Evolutionary conservation across 2,888 invertebrate species (phyloP), one percentile per base, ranked within the genome.

Genomic region (Luperina testacea): DNA sequence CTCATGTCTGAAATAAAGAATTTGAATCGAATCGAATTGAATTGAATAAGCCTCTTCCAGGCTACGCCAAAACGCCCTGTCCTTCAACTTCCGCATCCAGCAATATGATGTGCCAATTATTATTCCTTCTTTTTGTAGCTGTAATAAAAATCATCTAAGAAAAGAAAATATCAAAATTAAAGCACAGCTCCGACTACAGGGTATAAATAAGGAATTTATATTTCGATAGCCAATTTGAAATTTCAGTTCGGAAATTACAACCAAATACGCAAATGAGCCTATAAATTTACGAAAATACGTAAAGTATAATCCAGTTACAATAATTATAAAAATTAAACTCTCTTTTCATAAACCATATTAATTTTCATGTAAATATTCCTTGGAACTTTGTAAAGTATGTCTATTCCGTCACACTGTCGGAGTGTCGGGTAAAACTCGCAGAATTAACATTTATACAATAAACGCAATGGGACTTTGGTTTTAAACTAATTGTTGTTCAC

Each of bases 401-500:
- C 63, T 75, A 70, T 81, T 79, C 27, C 74, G 86, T 81, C 75
- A 81, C 68, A 68, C 32, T 77, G 75, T 61, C 68, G 71, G 59
- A 68, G 27, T 77, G 75, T 61, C 68, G 71, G 59, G 48, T 45
- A 59, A 67, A 80, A 86, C 75, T 84, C 88, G 82, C 74, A 84
- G 89, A 92, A 91, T 91, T 90, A 90, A 84, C 90, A 84, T 86
- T 84, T 80, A 84, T 83, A 89, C 87, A 91, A 90, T 90, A 89
- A 90, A 87, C 83, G 87, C 81, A 90, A 89, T 86, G 85, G 82
- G 85, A 90, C 84, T 91, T 91, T 90, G 90, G 90, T 91, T 91
- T 92, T 77, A 84, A 82, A 85, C 76, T 82, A 85, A 94, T 92
- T 92, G 91, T 90, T 91, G 91, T 90, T 91, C 88, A 72, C 63